Evolutionary conservation across 1,140 invertebrate species (phyloP).

Genomic region (Ostrea edulis): DNA sequence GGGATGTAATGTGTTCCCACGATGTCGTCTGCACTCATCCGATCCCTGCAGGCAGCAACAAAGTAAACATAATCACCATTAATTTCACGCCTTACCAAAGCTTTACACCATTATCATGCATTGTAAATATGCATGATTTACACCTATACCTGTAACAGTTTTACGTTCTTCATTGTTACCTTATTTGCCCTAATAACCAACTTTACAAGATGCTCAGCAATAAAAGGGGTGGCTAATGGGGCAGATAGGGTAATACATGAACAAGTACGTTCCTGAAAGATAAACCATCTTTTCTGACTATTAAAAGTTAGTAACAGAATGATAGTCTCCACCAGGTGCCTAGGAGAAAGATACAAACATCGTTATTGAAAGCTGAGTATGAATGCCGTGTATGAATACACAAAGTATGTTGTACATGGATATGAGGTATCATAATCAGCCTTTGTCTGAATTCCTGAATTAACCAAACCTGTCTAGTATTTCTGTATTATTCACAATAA

Average conservation of each 20-base stretch:
- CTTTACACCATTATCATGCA: background rate
- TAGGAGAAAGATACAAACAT: background rate
- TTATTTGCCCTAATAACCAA: background rate
- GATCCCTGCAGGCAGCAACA: constrained; percentile 71
- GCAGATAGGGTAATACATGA: too few relatives aligned
- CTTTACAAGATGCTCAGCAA: background rate
- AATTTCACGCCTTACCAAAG: background rate
- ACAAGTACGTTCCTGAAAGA: background rate
- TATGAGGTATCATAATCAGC: too few relatives aligned
- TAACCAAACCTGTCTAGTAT: too few relatives aligned
- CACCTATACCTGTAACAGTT: background rate
- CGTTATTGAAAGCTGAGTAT: too few relatives aligned
- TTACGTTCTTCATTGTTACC: background rate
- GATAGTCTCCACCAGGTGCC: background rate
- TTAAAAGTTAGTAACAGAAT: background rate
- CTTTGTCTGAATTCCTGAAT: too few relatives aligned
- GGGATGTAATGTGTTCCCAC: constrained; percentile 76
- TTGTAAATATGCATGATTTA: background rate
- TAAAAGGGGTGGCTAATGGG: background rate
- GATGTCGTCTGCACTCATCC: constrained; percentile 76
- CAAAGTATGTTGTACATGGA: background rate
- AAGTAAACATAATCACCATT: constrained; percentile 2
- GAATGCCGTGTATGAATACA: too few relatives aligned
- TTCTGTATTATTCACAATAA: too few relatives aligned
- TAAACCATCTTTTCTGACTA: background rate